These are phyloP conservation scores for Adineta ricciae DNA, from an alignment of 2,888 invertebrate genomes.

Conservation along the genomic window DNA sequence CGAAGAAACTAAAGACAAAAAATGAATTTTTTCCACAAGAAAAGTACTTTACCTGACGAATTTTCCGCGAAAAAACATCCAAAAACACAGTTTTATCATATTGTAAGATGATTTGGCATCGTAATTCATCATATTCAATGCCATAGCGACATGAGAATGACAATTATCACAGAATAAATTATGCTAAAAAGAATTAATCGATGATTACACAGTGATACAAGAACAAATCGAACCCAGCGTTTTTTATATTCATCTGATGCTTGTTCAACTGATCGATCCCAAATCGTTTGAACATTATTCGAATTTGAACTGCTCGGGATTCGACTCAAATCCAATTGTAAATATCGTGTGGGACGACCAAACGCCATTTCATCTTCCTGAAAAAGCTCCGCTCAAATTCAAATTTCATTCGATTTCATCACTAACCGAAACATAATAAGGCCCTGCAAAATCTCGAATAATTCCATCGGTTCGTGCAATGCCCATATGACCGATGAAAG, in stretches of 20 bases:
- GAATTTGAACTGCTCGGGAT: not conserved
- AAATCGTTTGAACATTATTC: conserved; percentile 60
- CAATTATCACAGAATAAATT: conserved; percentile 94
- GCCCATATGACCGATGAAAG: conserved; percentile 97
- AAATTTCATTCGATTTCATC: conserved; percentile 20
- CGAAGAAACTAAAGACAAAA: conserved; percentile 54
- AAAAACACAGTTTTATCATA: conserved; percentile 74
- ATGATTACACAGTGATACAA: not conserved
- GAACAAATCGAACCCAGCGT: conserved; percentile 60
- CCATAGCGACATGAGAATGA: conserved; percentile 89
- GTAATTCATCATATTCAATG: conserved; percentile 81
- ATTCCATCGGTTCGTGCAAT: conserved; percentile 74
- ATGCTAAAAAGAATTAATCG: conserved; percentile 59
- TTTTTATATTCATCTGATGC: conserved; percentile 87
- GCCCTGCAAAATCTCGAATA: conserved; percentile 92
- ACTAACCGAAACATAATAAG: conserved; percentile 72
- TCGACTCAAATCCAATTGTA: conserved; percentile 32
- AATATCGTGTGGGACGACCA: conserved; percentile 53
- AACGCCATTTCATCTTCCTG: conserved; percentile 55
- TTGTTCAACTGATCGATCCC: conserved; percentile 77
- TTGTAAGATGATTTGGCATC: conserved; percentile 70
- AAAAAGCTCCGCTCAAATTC: not conserved
- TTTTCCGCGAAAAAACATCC: conserved; percentile 66
- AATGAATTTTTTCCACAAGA: not conserved
- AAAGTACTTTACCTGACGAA: conserved; percentile 61